Percentiles rank a stretch among this genome's conserved stretches.
Conservation (phyloP, 1,140 invertebrate genomes). For the Drosophila novamexicana region DNA sequence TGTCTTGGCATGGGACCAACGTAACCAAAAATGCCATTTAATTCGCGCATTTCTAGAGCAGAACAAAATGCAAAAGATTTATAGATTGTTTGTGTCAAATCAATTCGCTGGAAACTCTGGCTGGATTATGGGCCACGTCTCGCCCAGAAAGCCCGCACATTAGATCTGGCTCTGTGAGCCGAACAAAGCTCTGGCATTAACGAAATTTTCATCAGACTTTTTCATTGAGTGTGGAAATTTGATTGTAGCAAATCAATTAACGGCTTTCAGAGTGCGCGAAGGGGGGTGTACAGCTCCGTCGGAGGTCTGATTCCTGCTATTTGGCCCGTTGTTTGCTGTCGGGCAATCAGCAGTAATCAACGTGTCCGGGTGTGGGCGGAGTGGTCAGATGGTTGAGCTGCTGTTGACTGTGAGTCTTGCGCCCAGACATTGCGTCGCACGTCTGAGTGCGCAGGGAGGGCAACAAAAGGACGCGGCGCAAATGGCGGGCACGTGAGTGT, state of each 20-base stretch:
- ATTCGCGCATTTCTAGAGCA: slow-evolving; percentile 34
- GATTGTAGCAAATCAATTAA: slow-evolving; percentile 81
- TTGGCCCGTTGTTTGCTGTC: slow-evolving; percentile 74
- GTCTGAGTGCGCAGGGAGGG: slow-evolving; percentile 63
- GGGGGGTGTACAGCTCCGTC: slow-evolving; percentile 4
- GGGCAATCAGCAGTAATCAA: slow-evolving; percentile 80
- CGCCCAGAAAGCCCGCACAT: no score
- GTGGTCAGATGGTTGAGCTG: slow-evolving; percentile 18
- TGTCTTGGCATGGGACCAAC: slow-evolving; percentile 61
- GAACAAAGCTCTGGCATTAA: slow-evolving; percentile 58
- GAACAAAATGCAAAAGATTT: slow-evolving; percentile 38
- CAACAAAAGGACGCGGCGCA: slow-evolving; percentile 14
- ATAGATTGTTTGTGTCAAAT: slow-evolving; percentile 40
- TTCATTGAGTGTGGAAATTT: slow-evolving; percentile 77
- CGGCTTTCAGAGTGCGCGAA: slow-evolving; percentile 31
- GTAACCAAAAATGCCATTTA: slow-evolving; percentile 39
- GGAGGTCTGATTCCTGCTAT: slow-evolving; percentile 69
- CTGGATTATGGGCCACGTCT: not conserved
- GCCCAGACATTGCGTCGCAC: slow-evolving; percentile 73
- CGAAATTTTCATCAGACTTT: slow-evolving; percentile 60
- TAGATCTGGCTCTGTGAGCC: not conserved
- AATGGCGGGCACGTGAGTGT: slow-evolving; percentile 24
- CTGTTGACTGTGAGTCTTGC: slow-evolving; percentile 46
- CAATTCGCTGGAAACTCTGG: slow-evolving; percentile 25
- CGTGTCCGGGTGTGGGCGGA: slow-evolving; percentile 40